Conservation (phyloP, 2,888 invertebrate genomes). For the Pachliopta kotzebuea region DNA sequence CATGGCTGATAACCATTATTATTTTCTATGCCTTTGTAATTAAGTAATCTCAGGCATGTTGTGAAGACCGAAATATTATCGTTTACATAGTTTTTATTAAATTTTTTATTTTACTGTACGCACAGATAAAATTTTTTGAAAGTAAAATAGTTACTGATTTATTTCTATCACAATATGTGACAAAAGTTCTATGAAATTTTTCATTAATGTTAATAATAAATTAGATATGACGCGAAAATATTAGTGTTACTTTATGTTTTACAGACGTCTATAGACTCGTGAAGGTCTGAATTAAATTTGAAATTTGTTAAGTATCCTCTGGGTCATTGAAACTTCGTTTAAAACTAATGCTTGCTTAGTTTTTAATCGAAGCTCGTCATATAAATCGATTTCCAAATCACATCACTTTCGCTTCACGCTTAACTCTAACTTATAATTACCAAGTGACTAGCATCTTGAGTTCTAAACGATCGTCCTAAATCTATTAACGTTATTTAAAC, state of each 20-base stretch:
- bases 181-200: no score
- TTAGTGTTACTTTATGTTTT: background rate
- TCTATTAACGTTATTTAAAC: slow-evolving; percentile 10
- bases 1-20: slow-evolving; percentile 16
- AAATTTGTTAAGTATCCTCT: background rate
- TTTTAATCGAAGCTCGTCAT: slow-evolving; percentile 14
- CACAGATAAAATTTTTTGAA: background rate
- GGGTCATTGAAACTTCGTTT: background rate
- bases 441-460: slow-evolving; percentile 26
- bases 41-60: slow-evolving; percentile 1
- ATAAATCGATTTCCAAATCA: slow-evolving; percentile 12
- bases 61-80: background rate
- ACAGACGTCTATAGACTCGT: background rate
- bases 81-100: background rate
- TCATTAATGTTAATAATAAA: no score
- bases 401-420: slow-evolving; percentile 14
- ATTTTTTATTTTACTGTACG: background rate
- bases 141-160: background rate
- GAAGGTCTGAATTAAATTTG: background rate
- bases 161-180: no score
- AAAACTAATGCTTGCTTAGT: slow-evolving; percentile 3
- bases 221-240: background rate
- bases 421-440: slow-evolving; percentile 23
- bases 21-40: slow-evolving; percentile 9
- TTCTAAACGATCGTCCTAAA: slow-evolving; percentile 20